Conservation (phyloP, 2,113 vertebrate species). For the Rutilus rutilus region DNA sequence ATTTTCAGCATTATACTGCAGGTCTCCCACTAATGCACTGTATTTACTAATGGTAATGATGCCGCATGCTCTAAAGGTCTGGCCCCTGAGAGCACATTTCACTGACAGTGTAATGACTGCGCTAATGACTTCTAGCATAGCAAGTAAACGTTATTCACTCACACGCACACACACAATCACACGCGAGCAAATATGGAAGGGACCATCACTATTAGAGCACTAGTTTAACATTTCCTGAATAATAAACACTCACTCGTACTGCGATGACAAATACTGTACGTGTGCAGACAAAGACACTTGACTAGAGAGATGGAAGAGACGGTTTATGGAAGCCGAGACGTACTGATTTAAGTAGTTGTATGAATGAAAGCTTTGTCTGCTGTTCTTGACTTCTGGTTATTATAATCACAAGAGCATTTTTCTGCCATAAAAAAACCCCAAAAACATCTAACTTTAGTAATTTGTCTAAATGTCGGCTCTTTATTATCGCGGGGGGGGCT, state of each 20-base stretch:
- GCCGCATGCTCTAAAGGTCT: conserved; percentile 30
- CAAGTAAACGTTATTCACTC: conserved; percentile 25
- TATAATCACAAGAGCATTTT: background rate
- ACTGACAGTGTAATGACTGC: conserved; percentile 44
- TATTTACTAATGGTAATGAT: conserved; percentile 49
- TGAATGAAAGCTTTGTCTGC: background rate
- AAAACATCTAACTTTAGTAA: no score
- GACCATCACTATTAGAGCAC: conserved; percentile 8
- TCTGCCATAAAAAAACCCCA: no score
- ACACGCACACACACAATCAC: background rate
- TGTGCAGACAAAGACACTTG: background rate
- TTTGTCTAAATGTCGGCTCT: no score
- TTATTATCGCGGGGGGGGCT: no score
- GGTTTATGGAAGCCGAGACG: background rate
- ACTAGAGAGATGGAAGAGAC: background rate
- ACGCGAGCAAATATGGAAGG: background rate
- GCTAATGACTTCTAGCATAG: conserved; percentile 38
- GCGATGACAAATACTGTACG: background rate
- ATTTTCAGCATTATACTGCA: conserved; percentile 36
- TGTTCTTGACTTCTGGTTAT: background rate
- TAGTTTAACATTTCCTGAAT: background rate
- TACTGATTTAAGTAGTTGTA: background rate
- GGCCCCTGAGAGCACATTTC: conserved; percentile 32
- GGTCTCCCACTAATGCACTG: conserved; percentile 44
- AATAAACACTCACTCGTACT: background rate